Evolutionary conservation across 2,888 invertebrate genomes (phyloP), one percentile per base, ranked within the genome.

Genomic region (Pycnomerus fuliginosus): DNA sequence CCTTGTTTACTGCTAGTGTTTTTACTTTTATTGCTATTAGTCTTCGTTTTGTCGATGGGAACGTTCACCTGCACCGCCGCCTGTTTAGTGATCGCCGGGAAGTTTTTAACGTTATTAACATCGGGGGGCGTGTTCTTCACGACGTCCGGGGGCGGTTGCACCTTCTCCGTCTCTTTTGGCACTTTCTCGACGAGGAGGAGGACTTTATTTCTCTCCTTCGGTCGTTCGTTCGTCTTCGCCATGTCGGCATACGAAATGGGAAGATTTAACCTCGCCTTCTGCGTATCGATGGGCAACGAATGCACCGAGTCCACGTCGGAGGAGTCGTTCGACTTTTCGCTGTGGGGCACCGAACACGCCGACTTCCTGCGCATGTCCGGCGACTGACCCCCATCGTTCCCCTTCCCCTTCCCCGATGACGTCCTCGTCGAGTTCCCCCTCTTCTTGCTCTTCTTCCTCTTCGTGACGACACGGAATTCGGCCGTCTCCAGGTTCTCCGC

Each of bases 251-350:
- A 91, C 8, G 89, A 89, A 41, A 69, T 64, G 2, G 69, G 71
- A 33, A 52, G 45, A 27, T 59, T 60, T 3, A 56, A 41, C 4
- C 60, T 36, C 23, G 50, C 36, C 50, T 35, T 32, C 24, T 41
- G 41, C 13, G 46, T 41, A 25, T 78, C 77, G 30, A 85, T 81
- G 15, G 90, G 90, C 63, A 90, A 76, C 55, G 90, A 90, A 74
- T 90, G 89, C 55, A 90, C 87, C 10, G 90, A 90, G 67, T 91
- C 91, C 62, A 85, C 78, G 71, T 87, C 87, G 65, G 87, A 87
- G 58, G 90, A 89, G 69, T 88, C 89, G 67, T 77, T 77, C 50
- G 87, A 87, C 72, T 89, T 88, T 64, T 90, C 90, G 60, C 85
- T 85, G 48, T 88, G 88, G 38, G 90, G 90, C 74, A 84, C 82